Evolutionary conservation across 2,888 invertebrate genomes (phyloP), one percentile per base, ranked within the genome.

Genomic region (Capitulum mitella): DNA sequence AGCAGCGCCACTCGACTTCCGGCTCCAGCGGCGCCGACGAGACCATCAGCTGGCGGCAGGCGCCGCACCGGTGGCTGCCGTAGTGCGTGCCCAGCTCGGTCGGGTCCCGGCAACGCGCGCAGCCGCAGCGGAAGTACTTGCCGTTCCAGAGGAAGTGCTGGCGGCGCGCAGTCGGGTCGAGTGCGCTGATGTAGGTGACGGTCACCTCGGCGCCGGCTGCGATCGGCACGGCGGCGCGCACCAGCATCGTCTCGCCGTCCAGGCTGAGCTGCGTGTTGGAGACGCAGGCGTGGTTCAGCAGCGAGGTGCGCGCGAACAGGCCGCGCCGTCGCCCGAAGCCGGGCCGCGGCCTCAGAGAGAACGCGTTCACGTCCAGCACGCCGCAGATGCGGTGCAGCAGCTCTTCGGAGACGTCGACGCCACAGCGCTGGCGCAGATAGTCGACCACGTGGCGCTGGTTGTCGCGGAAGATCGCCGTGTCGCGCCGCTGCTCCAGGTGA

Each of bases 221-320:
- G 76, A 76, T 46, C 16, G 43, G 29, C 43, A 76, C 29, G 3
- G 46, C 29, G 2, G 76, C 46, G 3, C 76, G 76, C 46, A 76
- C 46, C 46, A 29, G 26, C 76, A 76, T 76, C 29, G 3, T 19
- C n/a, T 48, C 46, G 19, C 76, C 76, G 76, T 76, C 76, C 29
- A 76, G 46, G 43, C 76, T 76, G 16, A 76, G 92, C 19, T 90
- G 89, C 77, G 93, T 92, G 84, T 94, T 94, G 1, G 94, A 91
- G 1, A 94, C 90, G 84, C 95, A 95, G 83, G 89, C 91, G 85
- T 95, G 94, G 0, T 93, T 92, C 82, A 93, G 88, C 79, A 94
- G 88, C 8, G 91, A 89, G 10, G 93, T 87, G 79, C 89, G 89
- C 0, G 93, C 93, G 85, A 92, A 94, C 22, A 94, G 85, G 26